Evolutionary conservation across 2,888 invertebrate species (phyloP).

Genomic region (Drosophila paramelanica): DNA sequence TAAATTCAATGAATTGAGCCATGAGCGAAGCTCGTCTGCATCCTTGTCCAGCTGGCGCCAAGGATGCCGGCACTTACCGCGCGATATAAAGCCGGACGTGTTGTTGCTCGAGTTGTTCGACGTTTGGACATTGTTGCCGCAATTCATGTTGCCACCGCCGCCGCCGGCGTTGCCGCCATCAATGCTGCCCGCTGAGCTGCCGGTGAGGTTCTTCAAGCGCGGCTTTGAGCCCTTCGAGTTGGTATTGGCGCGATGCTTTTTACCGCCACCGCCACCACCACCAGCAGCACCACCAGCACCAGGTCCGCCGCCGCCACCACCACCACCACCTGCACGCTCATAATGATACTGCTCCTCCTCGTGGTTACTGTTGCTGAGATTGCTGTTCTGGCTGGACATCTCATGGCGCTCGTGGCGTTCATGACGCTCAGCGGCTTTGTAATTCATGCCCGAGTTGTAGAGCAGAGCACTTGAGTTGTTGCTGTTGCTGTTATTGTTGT

Average conservation of each 20-base stretch:
- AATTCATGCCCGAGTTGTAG: constrained; percentile 83
- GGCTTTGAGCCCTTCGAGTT: constrained; percentile 85
- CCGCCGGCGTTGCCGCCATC: constrained; percentile 83
- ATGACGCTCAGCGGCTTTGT: constrained; percentile 71
- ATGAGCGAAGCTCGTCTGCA: constrained; percentile 32
- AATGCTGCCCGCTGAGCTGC: constrained; percentile 84
- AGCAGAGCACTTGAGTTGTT: constrained; percentile 53
- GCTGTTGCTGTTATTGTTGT: constrained; percentile 49
- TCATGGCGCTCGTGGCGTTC: constrained; percentile 73
- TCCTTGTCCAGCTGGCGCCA: constrained; percentile 3
- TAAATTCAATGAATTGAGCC: constrained; percentile 73
- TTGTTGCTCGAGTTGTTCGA: constrained; percentile 81
- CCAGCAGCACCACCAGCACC: constrained; percentile 52
- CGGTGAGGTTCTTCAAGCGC: constrained; percentile 84
- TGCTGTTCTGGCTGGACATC: constrained; percentile 77
- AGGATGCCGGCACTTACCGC: constrained; percentile 84
- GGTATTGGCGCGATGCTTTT: constrained; percentile 84
- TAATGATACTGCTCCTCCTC: constrained; percentile 83
- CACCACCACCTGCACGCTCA: constrained; percentile 62
- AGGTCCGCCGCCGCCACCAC: constrained; percentile 51
- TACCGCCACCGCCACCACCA: constrained; percentile 65
- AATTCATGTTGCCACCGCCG: constrained; percentile 46
- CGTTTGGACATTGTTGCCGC: constrained; percentile 30
- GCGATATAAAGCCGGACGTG: constrained; percentile 87
- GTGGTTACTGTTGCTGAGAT: constrained; percentile 79